These are phyloP conservation scores for Nautilus pompilius DNA, from an alignment of 1,140 invertebrate genomes.

Conservation along the genomic window DNA sequence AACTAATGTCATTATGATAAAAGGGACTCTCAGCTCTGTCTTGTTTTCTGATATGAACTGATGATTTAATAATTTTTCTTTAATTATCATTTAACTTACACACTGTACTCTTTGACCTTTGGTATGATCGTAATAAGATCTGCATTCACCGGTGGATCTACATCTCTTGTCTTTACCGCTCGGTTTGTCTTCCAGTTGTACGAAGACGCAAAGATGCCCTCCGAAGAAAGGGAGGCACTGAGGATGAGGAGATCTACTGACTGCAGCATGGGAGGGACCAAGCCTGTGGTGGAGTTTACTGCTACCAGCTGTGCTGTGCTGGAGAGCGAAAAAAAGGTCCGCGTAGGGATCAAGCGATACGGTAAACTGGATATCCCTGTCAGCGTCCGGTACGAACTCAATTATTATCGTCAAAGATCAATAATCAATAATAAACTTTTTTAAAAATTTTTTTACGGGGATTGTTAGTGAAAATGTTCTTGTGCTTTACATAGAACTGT, in stretches of 20 bases:
- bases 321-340: slow-evolving; percentile 62
- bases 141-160: too few species aligned
- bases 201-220: neutral
- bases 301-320: slow-evolving; percentile 59
- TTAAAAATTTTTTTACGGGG: too few species aligned
- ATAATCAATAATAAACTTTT: neutral
- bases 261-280: slow-evolving; percentile 30
- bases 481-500: neutral
- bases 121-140: neutral
- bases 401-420: too few species aligned
- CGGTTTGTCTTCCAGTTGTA: neutral
- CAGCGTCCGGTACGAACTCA: slow-evolving; percentile 58
- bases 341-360: slow-evolving; percentile 57
- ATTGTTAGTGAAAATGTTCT: too few species aligned
- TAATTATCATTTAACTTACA: neutral
- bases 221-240: slow-evolving; percentile 8
- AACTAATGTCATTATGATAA: too few species aligned
- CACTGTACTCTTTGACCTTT: neutral
- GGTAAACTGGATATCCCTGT: slow-evolving; percentile 57
- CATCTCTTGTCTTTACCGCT: neutral
- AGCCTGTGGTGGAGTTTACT: slow-evolving; percentile 61
- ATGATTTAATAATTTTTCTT: neutral
- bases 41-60: too few species aligned
- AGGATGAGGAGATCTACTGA: slow-evolving; percentile 23
- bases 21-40: too few species aligned